Percentiles rank a stretch among this genome's conserved stretches.
Conservation (phyloP, 92 coral and sea anemone species). For the Isaurus tuberculatus region DNA sequence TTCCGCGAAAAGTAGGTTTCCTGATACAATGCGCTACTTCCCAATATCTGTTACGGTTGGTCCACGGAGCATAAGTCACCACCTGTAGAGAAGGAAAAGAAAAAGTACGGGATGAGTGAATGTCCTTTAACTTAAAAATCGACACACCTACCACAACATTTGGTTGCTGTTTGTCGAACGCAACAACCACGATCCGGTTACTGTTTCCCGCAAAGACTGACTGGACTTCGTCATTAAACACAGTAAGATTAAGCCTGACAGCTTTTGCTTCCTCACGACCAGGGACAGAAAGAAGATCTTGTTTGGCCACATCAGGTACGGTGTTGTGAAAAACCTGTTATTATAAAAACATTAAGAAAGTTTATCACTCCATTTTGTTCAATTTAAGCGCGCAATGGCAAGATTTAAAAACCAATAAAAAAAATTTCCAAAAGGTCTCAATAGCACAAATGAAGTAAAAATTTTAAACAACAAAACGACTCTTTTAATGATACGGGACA, state of each 20-base stretch:
- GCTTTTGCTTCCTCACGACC: conserved; percentile 2
- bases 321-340: not conserved
- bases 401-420: too few species aligned
- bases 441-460: too few species aligned
- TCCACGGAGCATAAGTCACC: too few species aligned
- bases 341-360: not conserved
- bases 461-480: too few species aligned
- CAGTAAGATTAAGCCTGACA: not conserved
- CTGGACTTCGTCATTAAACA: not conserved
- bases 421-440: too few species aligned
- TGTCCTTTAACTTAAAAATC: conserved; percentile 1
- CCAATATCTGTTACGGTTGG: too few species aligned
- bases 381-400: too few species aligned
- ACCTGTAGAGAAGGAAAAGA: too few species aligned
- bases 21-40: too few species aligned
- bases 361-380: too few species aligned
- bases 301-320: not conserved
- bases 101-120: not conserved
- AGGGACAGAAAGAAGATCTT: not conserved
- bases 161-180: conserved; percentile 17
- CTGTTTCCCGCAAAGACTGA: conserved; percentile 10
- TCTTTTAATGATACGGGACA: too few species aligned
- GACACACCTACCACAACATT: not conserved
- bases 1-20: too few species aligned
- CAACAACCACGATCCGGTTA: not conserved